phyloP scores from a whole-genome alignment of 2,888 invertebrate genomes.

The Cheilosia grossa region DNA sequence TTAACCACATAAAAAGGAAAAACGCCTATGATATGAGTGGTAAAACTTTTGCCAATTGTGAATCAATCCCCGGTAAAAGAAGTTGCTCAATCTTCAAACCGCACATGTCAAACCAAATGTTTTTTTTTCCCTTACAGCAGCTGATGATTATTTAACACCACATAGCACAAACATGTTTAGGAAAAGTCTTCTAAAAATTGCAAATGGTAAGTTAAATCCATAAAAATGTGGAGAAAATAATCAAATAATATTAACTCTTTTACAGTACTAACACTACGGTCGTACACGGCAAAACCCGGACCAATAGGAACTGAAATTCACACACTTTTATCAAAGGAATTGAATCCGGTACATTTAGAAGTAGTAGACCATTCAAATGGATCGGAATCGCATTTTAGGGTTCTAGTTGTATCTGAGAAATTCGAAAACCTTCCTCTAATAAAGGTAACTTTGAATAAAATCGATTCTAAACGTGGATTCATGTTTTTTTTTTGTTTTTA shows the following conservation, averaged over 20 bases:
- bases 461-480: neutral
- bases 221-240: neutral
- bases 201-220: constrained; percentile 45
- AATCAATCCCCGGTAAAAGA: neutral
- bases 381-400: constrained; percentile 97
- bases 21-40: no score
- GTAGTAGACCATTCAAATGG: constrained; percentile 95
- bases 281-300: constrained; percentile 53
- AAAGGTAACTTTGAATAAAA: constrained; percentile 86
- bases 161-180: constrained; percentile 54
- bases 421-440: constrained; percentile 91
- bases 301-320: constrained; percentile 86
- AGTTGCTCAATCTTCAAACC: neutral
- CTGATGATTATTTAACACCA: constrained; percentile 55
- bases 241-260: neutral
- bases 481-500: neutral
- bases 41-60: constrained; percentile 12
- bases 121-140: constrained; percentile 1
- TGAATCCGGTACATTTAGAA: constrained; percentile 90
- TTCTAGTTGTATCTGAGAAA: constrained; percentile 92
- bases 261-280: constrained; percentile 31
- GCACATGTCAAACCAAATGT: neutral
- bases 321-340: constrained; percentile 85
- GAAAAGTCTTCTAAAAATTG: constrained; percentile 44
- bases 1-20: no score